Percentiles rank a stretch among this genome's conserved stretches.
phyloP scores from a whole-genome alignment of 1,140 invertebrate genomes.

The Branchinecta lynchi region DNA sequence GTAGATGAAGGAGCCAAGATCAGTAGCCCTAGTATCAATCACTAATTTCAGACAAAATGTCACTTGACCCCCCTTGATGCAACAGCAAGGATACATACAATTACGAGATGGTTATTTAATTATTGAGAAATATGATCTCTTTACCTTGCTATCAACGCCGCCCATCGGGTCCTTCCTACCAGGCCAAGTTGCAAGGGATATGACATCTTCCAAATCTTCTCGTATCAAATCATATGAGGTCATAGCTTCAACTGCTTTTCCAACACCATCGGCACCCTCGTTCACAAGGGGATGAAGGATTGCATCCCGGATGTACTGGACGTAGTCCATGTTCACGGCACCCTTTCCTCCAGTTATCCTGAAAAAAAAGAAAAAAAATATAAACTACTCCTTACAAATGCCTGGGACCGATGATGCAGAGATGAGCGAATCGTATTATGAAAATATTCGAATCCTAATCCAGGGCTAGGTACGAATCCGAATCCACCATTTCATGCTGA shows the following conservation, averaged over 20 bases:
- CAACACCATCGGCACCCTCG: conserved; percentile 51
- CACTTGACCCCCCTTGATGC: too few relatives aligned
- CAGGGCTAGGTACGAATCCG: too few relatives aligned
- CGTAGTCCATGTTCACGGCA: conserved; percentile 67
- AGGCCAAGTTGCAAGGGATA: conserved; percentile 71
- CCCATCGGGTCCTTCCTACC: conserved; percentile 54
- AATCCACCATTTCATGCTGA: too few relatives aligned
- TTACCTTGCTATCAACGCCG: conserved; percentile 58
- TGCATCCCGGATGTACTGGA: conserved; percentile 48
- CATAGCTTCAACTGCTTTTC: conserved; percentile 55
- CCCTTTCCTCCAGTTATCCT: conserved; percentile 58
- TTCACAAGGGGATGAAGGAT: conserved; percentile 55
- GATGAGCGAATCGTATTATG: too few relatives aligned
- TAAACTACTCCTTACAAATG: too few relatives aligned
- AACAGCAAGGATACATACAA: too few relatives aligned
- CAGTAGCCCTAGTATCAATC: too few relatives aligned
- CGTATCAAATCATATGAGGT: conserved; percentile 62
- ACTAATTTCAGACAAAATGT: too few relatives aligned
- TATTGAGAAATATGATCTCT: background rate
- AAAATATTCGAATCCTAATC: too few relatives aligned
- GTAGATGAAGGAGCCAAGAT: too few relatives aligned
- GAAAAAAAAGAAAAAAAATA: conserved; percentile 23
- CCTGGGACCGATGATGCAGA: too few relatives aligned
- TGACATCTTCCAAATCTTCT: conserved; percentile 76
- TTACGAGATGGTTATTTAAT: background rate